Evolutionary conservation across 2,797 vertebrate species (phyloP), one percentile per base, ranked within the genome.

Genomic region (Sebastes variabilis): DNA sequence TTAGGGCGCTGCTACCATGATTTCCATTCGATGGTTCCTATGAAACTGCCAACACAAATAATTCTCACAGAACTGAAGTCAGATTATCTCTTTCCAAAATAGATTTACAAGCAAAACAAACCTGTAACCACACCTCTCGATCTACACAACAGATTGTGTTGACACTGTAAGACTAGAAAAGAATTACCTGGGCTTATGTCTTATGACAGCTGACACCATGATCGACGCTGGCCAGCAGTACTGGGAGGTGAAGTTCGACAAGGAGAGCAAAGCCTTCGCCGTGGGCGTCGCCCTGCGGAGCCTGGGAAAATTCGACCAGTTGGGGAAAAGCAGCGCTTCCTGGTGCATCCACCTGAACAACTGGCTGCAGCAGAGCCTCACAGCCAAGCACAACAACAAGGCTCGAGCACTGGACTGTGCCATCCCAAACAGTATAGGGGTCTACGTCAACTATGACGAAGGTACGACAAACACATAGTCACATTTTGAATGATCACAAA

Each of bases 311-410:
- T 99, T 99, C 0, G 98, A 99, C 92, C 98, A 98, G 95, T 87
- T 99, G 91, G 98, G 98, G 78, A 98, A 98, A 91, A 99, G 96
- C 4, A 81, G 94, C 0, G 96, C 97, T 0, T 99, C 98, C 52
- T 99, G 98, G 98, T 99, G 98, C 94, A 95, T 99, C 84, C 97
- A 99, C 72, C 95, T 98, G 75, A 99, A 99, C 95, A 99, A 99
- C 96, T 99, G 98, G 98, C 96, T 99, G 66, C 98, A 99, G 94
- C 97, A 98, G 96, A 98, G 96, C 94, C 97, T 99, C 93, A 97
- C 97, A 0, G 98, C 98, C 88, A 99, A 99, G 92, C 97, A 99
- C 75, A 97, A 97, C 95, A 99, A 99, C 96, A 99, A 99, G 93
- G 97, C 97, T 60, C 97, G 97, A 46, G 94, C 93, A 5, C 96